Percentiles rank a stretch among this genome's conserved stretches.
phyloP scores from a whole-genome alignment of 2,113 vertebrate species.

The human (Homo sapiens) region GRCh38 chr13:57215501-57216000 shows the following conservation, averaged over 20 bases:
- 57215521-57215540: background rate
- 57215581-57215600: background rate
- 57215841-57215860: background rate
- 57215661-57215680: background rate
- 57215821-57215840: background rate
- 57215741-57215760: background rate
- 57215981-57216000: background rate
- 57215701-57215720: background rate
- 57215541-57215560: background rate
- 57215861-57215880: background rate
- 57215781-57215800: background rate
- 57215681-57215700: background rate
- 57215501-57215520: background rate
- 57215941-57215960: background rate
- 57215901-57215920: background rate
- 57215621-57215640: background rate
- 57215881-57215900: background rate
- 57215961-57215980: background rate
- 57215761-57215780: background rate
- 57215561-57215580: background rate
- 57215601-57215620: background rate
- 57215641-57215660: background rate
- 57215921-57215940: background rate
- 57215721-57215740: background rate
- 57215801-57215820: background rate